phyloP scores from a whole-genome alignment of 2,888 invertebrate species.

The Philopedon plagiatum region DNA sequence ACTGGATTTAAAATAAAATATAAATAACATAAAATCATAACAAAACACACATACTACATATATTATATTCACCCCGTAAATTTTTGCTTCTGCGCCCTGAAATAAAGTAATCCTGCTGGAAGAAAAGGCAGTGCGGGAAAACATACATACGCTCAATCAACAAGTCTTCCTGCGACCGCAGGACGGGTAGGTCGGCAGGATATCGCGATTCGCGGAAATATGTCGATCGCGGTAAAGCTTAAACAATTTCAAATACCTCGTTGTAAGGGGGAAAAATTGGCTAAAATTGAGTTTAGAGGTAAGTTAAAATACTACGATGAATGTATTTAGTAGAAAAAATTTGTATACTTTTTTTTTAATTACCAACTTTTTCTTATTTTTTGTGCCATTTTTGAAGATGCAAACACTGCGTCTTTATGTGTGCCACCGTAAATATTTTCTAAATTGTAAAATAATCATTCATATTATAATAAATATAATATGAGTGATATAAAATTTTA shows the following conservation, averaged over 20 bases:
- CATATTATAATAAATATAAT: no score
- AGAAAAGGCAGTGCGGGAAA: conserved; percentile 54
- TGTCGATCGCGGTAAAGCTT: conserved; percentile 80
- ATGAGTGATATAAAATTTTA: no score
- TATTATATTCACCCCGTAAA: background rate
- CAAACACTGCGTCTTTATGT: no score
- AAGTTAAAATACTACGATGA: no score
- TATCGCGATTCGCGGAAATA: conserved; percentile 61
- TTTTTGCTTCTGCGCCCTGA: conserved; percentile 52
- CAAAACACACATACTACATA: no score
- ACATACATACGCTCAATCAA: conserved; percentile 60
- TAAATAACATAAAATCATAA: no score
- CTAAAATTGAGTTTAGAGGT: conserved; percentile 84
- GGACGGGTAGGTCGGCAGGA: conserved; percentile 53
- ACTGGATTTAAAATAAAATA: no score
- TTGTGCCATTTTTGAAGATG: no score
- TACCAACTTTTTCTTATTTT: no score
- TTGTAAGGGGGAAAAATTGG: conserved; percentile 78
- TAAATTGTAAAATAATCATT: no score
- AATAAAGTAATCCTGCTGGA: conserved; percentile 39
- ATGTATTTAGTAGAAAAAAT: background rate
- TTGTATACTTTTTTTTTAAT: background rate
- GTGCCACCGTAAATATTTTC: no score
- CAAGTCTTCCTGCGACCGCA: conserved; percentile 61
- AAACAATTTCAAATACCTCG: conserved; percentile 80